phyloP scores from a whole-genome alignment of 1,140 invertebrate genomes.

The Cyclina sinensis region DNA sequence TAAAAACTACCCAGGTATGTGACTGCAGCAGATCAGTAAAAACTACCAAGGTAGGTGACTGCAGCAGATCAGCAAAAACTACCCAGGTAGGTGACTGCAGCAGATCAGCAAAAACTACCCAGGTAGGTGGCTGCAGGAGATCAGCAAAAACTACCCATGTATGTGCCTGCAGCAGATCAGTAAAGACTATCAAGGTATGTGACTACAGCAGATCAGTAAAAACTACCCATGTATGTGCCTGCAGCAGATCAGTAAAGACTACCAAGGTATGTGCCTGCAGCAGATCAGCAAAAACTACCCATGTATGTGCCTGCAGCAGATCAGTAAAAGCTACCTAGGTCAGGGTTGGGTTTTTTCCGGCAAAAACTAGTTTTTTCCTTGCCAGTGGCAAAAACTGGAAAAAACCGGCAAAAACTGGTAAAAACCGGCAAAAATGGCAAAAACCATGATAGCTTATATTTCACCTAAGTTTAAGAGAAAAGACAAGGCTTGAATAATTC shows the following conservation, averaged over 20 bases:
- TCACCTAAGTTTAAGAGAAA: too few species aligned
- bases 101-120: constrained; percentile 93
- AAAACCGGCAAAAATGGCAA: too few species aligned
- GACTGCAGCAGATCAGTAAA: constrained; percentile 90
- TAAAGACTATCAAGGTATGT: constrained; percentile 92
- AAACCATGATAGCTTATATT: too few species aligned
- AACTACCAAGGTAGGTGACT: constrained; percentile 91
- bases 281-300: constrained; percentile 93
- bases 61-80: constrained; percentile 91
- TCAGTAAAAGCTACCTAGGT: constrained; percentile 1
- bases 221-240: constrained; percentile 91
- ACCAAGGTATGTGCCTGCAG: constrained; percentile 90
- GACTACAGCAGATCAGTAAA: constrained; percentile 90
- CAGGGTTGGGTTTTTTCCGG: constrained; percentile 89
- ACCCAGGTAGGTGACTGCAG: constrained; percentile 90
- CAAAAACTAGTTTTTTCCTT: too few species aligned
- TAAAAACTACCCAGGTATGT: constrained; percentile 92
- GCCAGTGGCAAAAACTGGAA: too few species aligned
- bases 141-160: constrained; percentile 93
- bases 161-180: constrained; percentile 89
- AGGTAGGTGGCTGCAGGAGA: constrained; percentile 89
- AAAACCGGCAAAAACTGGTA: too few species aligned
- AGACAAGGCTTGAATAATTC: too few species aligned
- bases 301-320: constrained; percentile 86
- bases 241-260: constrained; percentile 91